Conservation (phyloP, 53 echinoderm and acorn worm genomes). For the Antedon mediterranea region DNA sequence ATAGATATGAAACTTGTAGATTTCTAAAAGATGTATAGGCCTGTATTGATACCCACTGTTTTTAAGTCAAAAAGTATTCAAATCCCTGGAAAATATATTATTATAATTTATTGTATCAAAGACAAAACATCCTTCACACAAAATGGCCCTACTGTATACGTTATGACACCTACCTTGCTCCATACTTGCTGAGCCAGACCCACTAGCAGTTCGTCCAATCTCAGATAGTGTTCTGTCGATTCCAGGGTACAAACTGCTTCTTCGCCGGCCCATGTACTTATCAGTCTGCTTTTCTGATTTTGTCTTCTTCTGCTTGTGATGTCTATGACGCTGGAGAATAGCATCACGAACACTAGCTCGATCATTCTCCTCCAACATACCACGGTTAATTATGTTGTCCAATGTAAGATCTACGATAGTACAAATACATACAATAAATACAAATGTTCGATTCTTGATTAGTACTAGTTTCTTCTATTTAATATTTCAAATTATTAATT, state of each 20-base stretch:
- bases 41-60: too few species aligned
- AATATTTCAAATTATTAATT: too few species aligned
- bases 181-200: conserved; percentile 44
- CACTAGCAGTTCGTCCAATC: conserved; percentile 53
- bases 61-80: too few species aligned
- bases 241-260: conserved; percentile 61
- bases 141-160: too few species aligned
- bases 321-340: conserved; percentile 58
- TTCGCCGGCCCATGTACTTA: conserved; percentile 40
- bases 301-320: conserved; percentile 54
- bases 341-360: conserved; percentile 50
- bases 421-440: background rate
- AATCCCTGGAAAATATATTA: too few species aligned
- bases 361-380: conserved; percentile 39
- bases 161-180: conserved; percentile 42
- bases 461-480: too few species aligned
- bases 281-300: conserved; percentile 36
- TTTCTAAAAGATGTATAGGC: too few species aligned
- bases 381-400: conserved; percentile 54
- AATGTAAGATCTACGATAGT: conserved; percentile 51
- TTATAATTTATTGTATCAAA: too few species aligned
- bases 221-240: conserved; percentile 39
- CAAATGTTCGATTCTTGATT: too few species aligned
- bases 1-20: background rate
- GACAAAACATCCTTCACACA: too few species aligned